These are phyloP conservation scores for Chrysocyon brachyurus DNA, from an alignment of 2,797 vertebrate genomes.

Conservation along the genomic window DNA sequence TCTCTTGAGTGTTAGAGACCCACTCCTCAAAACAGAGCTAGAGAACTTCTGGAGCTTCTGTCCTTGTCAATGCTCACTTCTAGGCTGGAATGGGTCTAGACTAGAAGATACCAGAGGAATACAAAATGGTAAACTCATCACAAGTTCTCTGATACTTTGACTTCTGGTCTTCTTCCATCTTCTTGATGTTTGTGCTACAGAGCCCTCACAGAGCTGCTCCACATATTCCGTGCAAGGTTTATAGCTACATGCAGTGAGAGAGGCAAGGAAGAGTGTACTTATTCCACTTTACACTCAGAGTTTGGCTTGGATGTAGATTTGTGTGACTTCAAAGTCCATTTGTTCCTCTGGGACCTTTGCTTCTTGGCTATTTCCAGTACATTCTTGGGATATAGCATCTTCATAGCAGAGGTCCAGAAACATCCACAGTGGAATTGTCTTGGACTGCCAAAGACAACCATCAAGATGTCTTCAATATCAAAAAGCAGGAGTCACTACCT, in stretches of 20 bases:
- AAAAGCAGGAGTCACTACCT: not conserved
- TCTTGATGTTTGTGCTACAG: not conserved
- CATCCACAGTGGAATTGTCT: not conserved
- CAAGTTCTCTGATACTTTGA: fast-evolving
- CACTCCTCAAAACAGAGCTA: not conserved
- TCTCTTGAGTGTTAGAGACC: not conserved
- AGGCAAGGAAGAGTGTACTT: fast-evolving
- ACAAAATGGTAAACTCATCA: not conserved
- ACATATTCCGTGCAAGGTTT: fast-evolving
- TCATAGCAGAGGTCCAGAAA: not conserved
- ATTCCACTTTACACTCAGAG: not conserved
- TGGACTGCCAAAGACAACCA: not conserved
- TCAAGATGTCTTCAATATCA: fast-evolving
- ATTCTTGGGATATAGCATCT: not conserved
- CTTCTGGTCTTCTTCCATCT: not conserved
- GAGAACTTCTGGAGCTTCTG: not conserved
- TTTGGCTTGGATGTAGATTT: not conserved
- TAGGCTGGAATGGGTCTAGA: not conserved
- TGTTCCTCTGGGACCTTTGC: not conserved
- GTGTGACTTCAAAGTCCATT: not conserved
- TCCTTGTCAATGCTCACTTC: not conserved
- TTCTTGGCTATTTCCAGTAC: not conserved
- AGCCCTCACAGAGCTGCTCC: fast-evolving
- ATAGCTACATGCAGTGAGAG: not conserved
- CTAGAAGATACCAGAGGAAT: not conserved